Evolutionary conservation across 2,797 vertebrate species (phyloP).

Genomic region (Oreochromis grahami): DNA sequence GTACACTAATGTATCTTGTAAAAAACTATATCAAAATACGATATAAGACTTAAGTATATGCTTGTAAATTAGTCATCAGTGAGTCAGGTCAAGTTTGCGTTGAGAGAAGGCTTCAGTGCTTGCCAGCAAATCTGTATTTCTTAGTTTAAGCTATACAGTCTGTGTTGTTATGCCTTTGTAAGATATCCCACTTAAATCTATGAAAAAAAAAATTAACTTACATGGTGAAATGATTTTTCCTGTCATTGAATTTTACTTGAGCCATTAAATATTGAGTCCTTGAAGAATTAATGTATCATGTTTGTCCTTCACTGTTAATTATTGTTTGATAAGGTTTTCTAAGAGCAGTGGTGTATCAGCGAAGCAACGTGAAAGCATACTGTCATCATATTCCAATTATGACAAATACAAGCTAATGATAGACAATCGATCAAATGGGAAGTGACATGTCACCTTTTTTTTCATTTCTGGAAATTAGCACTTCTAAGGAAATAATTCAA

Average conservation of each 20-base stretch:
- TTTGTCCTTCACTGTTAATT: slow-evolving; percentile 36
- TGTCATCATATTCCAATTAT: slow-evolving; percentile 25
- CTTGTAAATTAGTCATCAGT: slow-evolving; percentile 86
- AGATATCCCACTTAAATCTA: slow-evolving; percentile 82
- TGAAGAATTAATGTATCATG: slow-evolving; percentile 50
- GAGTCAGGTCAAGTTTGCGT: slow-evolving; percentile 82
- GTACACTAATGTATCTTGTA: slow-evolving; percentile 84
- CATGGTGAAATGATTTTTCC: slow-evolving; percentile 81
- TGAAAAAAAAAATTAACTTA: slow-evolving; percentile 75
- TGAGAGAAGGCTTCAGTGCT: slow-evolving; percentile 82
- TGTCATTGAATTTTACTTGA: slow-evolving; percentile 84
- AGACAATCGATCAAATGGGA: slow-evolving; percentile 11
- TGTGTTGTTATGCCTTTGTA: slow-evolving; percentile 87
- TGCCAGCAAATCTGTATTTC: slow-evolving; percentile 84
- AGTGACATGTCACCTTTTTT: slow-evolving; percentile 9
- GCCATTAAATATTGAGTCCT: slow-evolving; percentile 83
- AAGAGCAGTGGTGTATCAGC: background rate
- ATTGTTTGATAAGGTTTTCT: slow-evolving; percentile 4
- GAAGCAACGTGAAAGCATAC: background rate
- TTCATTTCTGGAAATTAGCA: slow-evolving; percentile 13
- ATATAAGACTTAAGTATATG: slow-evolving; percentile 90
- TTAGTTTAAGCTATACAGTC: slow-evolving; percentile 78
- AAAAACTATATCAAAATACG: slow-evolving; percentile 76
- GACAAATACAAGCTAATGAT: slow-evolving; percentile 28
- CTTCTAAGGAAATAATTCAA: background rate